Evolutionary conservation across 2,888 invertebrate genomes (phyloP).

Genomic region (Trichopria drosophilae): DNA sequence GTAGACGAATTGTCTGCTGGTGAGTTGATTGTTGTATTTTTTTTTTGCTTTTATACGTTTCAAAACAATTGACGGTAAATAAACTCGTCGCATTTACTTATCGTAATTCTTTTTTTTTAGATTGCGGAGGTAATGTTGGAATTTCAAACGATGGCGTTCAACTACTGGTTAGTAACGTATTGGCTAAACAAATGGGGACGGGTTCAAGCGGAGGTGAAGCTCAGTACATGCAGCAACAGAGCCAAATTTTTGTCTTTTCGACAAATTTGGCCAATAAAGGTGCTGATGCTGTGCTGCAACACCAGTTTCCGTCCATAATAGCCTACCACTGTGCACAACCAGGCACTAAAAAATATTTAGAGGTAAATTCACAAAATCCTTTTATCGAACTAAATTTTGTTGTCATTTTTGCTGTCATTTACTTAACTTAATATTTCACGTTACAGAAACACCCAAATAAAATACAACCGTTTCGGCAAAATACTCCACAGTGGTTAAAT

Average conservation of each 20-base stretch:
- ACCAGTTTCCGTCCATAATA: conserved; percentile 89
- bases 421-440: neutral
- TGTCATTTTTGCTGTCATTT: neutral
- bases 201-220: conserved; percentile 80
- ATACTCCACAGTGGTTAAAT: conserved; percentile 79
- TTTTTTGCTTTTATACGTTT: neutral
- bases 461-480: conserved; percentile 83
- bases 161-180: conserved; percentile 76
- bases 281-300: conserved; percentile 87
- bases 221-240: conserved; percentile 92
- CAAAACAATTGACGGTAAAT: neutral
- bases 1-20: conserved; percentile 46
- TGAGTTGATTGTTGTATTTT: conserved; percentile 22
- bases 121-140: conserved; percentile 46
- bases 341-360: conserved; percentile 90
- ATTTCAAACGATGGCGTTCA: conserved; percentile 69
- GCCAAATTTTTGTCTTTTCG: conserved; percentile 97
- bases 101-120: conserved; percentile 36
- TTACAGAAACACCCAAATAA: conserved; percentile 85
- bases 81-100: conserved; percentile 3
- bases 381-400: neutral
- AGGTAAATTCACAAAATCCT: conserved; percentile 64
- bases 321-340: conserved; percentile 95
- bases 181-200: conserved; percentile 72
- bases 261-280: conserved; percentile 92